Percentiles rank a stretch among this genome's conserved stretches.
These are phyloP conservation scores for Tetrapedia diversipes DNA, from an alignment of 2,888 invertebrate species.

Conservation along the genomic window DNA sequence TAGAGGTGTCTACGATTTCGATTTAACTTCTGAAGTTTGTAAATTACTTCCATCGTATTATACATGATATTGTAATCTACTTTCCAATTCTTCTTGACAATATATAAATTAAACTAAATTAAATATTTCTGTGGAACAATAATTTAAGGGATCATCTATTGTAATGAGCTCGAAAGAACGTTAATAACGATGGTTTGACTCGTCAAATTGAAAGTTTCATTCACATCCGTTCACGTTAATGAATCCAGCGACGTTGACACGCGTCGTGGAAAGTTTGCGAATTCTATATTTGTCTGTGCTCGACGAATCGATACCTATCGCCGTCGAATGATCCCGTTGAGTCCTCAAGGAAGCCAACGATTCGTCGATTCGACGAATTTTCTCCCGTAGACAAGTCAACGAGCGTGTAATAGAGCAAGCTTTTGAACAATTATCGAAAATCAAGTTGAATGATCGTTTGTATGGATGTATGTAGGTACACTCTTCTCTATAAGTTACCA, in stretches of 20 bases:
- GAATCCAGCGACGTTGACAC: not conserved
- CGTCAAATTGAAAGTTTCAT: constrained; percentile 8
- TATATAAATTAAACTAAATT: no score
- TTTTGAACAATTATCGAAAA: constrained; percentile 11
- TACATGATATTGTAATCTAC: not conserved
- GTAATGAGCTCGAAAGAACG: no score
- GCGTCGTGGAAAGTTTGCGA: constrained; percentile 20
- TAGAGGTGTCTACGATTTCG: not conserved
- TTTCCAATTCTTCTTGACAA: not conserved
- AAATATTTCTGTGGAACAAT: not conserved
- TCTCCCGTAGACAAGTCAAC: not conserved
- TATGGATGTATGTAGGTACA: no score
- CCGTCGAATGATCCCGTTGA: not conserved
- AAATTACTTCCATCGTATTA: not conserved
- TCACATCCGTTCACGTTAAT: constrained; percentile 16
- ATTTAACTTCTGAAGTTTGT: not conserved
- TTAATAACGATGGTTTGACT: not conserved
- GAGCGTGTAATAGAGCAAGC: constrained; percentile 18
- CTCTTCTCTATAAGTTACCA: no score
- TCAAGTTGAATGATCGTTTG: no score
- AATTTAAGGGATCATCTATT: not conserved
- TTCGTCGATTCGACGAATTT: constrained; percentile 8
- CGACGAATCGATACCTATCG: constrained; percentile 5
- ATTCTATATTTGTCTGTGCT: constrained; percentile 21
- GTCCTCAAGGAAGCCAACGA: not conserved